Conservation (phyloP, 2,888 invertebrate species). For the Brachycybe producta region DNA sequence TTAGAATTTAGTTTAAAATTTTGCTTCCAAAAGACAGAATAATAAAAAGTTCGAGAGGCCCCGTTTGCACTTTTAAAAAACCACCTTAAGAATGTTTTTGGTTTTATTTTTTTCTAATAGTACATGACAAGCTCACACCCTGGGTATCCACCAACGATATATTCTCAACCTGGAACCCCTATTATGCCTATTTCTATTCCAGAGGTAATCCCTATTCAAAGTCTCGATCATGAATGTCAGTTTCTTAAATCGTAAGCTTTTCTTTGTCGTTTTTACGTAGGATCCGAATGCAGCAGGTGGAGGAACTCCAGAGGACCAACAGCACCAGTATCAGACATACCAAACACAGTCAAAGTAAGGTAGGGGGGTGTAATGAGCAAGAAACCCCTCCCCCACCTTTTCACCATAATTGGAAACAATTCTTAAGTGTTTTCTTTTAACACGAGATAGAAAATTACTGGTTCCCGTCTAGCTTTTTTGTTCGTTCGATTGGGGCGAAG, state of each 20-base stretch:
- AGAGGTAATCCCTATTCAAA: conserved; percentile 10
- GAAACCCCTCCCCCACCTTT: not conserved
- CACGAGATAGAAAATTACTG: no score
- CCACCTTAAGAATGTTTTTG: not conserved
- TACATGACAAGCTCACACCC: conserved; percentile 20
- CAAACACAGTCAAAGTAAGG: conserved; percentile 23
- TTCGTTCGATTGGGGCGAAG: no score
- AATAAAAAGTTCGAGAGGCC: not conserved
- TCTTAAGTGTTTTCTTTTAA: not conserved
- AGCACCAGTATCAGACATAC: conserved; percentile 23
- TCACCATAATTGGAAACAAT: not conserved
- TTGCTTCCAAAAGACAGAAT: no score
- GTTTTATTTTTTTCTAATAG: conserved; percentile 14
- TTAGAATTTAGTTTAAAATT: no score
- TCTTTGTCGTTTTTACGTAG: not conserved
- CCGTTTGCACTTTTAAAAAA: not conserved
- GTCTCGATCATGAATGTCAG: not conserved
- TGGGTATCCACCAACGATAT: conserved; percentile 16
- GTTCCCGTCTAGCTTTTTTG: no score
- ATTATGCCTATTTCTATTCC: conserved; percentile 19
- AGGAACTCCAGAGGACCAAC: conserved; percentile 24
- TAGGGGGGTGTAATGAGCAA: conserved; percentile 6
- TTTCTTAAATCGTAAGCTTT: not conserved
- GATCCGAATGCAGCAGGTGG: conserved; percentile 16
- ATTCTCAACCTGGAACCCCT: conserved; percentile 18